phyloP scores from a whole-genome alignment of 1,140 invertebrate genomes.

The Leptestheria dahalacensis region DNA sequence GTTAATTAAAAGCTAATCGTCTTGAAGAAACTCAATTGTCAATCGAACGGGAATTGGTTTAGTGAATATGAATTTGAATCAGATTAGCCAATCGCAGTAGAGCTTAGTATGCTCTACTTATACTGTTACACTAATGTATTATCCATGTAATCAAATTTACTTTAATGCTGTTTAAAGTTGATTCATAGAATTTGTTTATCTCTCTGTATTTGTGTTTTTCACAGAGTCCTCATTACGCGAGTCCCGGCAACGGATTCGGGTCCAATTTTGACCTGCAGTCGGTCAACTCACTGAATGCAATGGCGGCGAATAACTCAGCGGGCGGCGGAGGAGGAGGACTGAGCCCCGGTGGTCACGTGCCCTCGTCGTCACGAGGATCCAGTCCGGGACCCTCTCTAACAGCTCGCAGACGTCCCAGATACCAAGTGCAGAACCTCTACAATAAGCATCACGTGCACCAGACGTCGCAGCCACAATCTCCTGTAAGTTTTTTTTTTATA shows the following conservation, averaged over 20 bases:
- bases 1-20: too few relatives aligned
- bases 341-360: too few relatives aligned
- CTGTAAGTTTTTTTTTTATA: slow-evolving; percentile 9
- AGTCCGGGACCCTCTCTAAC: slow-evolving; percentile 23
- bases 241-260: slow-evolving; percentile 27
- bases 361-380: slow-evolving; percentile 17
- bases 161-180: too few relatives aligned
- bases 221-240: slow-evolving; percentile 50
- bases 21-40: too few relatives aligned
- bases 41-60: too few relatives aligned
- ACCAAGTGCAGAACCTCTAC: slow-evolving; percentile 16
- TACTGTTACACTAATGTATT: not conserved
- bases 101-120: too few relatives aligned
- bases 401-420: slow-evolving; percentile 21
- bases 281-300: not conserved
- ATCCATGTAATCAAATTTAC: too few relatives aligned
- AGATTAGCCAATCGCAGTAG: too few relatives aligned
- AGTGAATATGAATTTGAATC: too few relatives aligned
- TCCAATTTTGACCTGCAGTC: not conserved
- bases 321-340: too few relatives aligned
- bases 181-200: not conserved
- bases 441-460: slow-evolving; percentile 1
- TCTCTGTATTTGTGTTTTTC: slow-evolving; percentile 25
- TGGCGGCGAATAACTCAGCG: not conserved
- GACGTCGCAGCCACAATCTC: slow-evolving; percentile 7